Conservation (phyloP, 1,140 invertebrate species). For the Riptortus pedestris region DNA sequence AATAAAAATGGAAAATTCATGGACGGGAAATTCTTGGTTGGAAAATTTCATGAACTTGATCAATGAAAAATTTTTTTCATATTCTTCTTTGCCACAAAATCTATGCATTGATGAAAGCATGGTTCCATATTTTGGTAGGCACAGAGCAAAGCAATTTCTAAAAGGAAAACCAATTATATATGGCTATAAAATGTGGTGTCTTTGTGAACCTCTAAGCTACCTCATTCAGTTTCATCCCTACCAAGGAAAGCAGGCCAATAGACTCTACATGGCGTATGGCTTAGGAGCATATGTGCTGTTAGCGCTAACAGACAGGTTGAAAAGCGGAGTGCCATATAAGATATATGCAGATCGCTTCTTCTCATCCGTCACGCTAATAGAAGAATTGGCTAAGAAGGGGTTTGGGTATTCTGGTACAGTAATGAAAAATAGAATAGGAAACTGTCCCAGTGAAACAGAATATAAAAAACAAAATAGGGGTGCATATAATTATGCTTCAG, state of each 20-base stretch:
- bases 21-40: too few relatives aligned
- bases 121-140: not conserved
- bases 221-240: not conserved
- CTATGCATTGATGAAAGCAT: not conserved
- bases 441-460: not conserved
- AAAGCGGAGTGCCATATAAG: not conserved
- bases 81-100: not conserved
- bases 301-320: not conserved
- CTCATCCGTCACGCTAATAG: not conserved
- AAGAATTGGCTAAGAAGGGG: not conserved
- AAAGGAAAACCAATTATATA: not conserved
- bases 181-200: not conserved
- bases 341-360: not conserved
- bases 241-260: not conserved
- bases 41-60: too few relatives aligned
- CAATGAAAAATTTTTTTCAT: too few relatives aligned
- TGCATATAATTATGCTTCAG: too few relatives aligned
- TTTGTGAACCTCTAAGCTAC: not conserved
- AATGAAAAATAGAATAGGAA: not conserved
- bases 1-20: too few relatives aligned
- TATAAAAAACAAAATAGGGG: not conserved
- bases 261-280: not conserved
- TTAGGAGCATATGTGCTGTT: not conserved
- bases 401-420: not conserved
- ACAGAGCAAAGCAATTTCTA: not conserved